These are phyloP conservation scores for Ericerus pela DNA, from an alignment of 1,140 invertebrate genomes.

Conservation along the genomic window DNA sequence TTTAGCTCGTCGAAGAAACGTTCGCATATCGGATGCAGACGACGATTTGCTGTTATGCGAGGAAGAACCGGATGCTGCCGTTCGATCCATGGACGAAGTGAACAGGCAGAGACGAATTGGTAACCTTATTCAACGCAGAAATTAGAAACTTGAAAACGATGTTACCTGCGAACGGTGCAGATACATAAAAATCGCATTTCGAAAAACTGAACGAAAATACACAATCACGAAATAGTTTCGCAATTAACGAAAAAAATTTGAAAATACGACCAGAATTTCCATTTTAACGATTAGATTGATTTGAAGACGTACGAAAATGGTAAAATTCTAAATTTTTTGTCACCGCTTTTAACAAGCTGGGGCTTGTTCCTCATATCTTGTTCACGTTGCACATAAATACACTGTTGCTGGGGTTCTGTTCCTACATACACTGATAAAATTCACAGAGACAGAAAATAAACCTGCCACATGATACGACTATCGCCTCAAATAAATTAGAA, in stretches of 20 bases:
- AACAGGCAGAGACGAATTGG: neutral
- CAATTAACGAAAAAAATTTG: neutral
- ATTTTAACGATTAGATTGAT: neutral
- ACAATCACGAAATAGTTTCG: neutral
- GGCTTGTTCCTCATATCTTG: slow-evolving; percentile 8
- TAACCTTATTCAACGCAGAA: too few species aligned
- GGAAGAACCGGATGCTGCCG: neutral
- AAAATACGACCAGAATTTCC: neutral
- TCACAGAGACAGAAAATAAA: neutral
- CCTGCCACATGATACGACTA: too few species aligned
- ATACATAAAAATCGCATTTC: neutral
- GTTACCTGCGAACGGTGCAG: neutral
- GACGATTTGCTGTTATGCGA: neutral
- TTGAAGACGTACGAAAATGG: neutral
- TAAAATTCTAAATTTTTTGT: neutral
- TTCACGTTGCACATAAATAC: slow-evolving; percentile 8
- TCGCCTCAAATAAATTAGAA: too few species aligned
- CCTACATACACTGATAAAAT: slow-evolving; percentile 2
- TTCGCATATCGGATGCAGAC: neutral
- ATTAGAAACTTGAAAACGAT: too few species aligned
- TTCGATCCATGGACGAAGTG: slow-evolving; percentile 7
- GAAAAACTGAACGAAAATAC: neutral
- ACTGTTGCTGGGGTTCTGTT: neutral
- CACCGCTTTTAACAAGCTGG: slow-evolving; percentile 5
- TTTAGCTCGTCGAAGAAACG: neutral